Evolutionary conservation across 92 coral and sea anemone genomes (phyloP).

Genomic region (Heteractis magnifica): DNA sequence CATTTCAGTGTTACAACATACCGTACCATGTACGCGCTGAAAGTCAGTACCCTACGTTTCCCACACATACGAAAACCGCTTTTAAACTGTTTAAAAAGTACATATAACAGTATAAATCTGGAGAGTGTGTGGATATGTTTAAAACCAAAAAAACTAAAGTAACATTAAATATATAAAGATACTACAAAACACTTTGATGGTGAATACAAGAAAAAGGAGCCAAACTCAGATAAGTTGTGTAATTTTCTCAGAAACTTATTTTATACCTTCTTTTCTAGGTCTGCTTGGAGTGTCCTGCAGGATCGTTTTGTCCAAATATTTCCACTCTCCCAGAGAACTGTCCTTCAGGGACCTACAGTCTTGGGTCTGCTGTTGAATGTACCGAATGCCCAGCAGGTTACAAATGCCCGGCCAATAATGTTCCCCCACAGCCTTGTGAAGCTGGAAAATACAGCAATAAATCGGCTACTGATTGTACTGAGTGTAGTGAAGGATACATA

Average conservation of each 20-base stretch:
- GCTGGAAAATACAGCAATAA: conserved; percentile 86
- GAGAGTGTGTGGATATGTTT: neutral
- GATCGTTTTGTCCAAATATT: conserved; percentile 84
- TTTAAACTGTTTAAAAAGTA: no score
- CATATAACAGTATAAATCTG: neutral
- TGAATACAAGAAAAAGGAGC: no score
- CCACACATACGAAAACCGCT: no score
- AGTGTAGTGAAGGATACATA: conserved; percentile 74
- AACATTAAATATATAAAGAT: neutral
- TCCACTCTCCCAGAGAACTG: conserved; percentile 70
- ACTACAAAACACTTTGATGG: no score
- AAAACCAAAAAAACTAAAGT: neutral
- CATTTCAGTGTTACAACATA: no score
- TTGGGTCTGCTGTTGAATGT: conserved; percentile 77
- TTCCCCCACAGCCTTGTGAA: conserved; percentile 75
- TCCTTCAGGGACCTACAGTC: conserved; percentile 67
- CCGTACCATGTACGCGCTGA: no score
- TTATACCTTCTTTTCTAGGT: conserved; percentile 36
- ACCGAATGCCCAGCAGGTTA: conserved; percentile 90
- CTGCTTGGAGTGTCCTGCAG: conserved; percentile 85
- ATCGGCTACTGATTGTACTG: conserved; percentile 45
- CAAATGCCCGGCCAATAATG: conserved; percentile 47
- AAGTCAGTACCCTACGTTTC: no score
- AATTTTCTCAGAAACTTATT: neutral
- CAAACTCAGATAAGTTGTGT: no score